phyloP scores from a whole-genome alignment of 2,797 vertebrate species.

The Atherinosoma microstoma region DNA sequence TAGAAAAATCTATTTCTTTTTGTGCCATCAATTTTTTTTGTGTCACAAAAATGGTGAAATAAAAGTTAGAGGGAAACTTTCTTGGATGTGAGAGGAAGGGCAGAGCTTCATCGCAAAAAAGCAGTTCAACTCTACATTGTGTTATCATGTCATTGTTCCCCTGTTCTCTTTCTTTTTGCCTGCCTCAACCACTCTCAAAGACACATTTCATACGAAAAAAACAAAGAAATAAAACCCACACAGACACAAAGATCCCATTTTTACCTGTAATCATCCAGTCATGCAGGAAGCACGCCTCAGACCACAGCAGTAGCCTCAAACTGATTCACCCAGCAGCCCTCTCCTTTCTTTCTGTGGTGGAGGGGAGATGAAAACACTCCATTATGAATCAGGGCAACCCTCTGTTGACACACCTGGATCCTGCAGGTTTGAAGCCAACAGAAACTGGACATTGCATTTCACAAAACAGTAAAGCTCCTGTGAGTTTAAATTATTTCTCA shows the following conservation, averaged over 20 bases:
- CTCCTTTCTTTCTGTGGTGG: slow-evolving; percentile 17
- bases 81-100: neutral
- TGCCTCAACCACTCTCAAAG: slow-evolving; percentile 8
- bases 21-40: neutral
- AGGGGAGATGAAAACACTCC: slow-evolving; percentile 30
- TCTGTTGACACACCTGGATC: slow-evolving; percentile 38
- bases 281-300: slow-evolving; percentile 30
- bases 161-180: neutral
- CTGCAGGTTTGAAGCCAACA: neutral
- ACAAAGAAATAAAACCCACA: slow-evolving; percentile 11
- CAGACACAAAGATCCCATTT: slow-evolving; percentile 29
- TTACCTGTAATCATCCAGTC: slow-evolving; percentile 41
- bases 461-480: neutral
- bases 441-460: slow-evolving; percentile 2
- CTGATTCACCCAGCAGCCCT: slow-evolving; percentile 37
- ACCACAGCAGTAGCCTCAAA: slow-evolving; percentile 14
- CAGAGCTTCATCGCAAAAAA: neutral
- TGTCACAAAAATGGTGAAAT: neutral
- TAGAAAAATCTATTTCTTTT: neutral
- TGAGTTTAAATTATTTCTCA: neutral
- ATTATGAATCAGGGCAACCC: slow-evolving; percentile 15
- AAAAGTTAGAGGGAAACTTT: neutral
- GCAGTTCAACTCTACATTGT: slow-evolving; percentile 1
- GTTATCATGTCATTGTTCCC: slow-evolving; percentile 5
- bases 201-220: slow-evolving; percentile 10